These are phyloP conservation scores for Achroia grisella DNA, from an alignment of 1,140 invertebrate species.

Conservation along the genomic window DNA sequence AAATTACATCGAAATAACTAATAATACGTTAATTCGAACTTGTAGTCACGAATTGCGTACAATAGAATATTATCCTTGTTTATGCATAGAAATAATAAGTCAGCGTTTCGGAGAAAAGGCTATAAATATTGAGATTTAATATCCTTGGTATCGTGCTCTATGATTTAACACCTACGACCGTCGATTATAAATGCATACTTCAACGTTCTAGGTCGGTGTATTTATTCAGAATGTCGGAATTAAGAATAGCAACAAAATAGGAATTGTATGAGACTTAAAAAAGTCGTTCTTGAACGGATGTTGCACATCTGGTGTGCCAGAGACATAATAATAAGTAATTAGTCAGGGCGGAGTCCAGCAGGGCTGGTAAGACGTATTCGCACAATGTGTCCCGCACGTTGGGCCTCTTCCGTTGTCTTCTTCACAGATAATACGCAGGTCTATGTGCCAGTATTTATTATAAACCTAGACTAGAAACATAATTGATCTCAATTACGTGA, in stretches of 20 bases:
- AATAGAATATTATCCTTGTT: not conserved
- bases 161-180: constrained; percentile 25
- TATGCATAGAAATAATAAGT: not conserved
- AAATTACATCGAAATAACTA: no score
- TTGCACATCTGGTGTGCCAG: constrained; percentile 62
- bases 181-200: constrained; percentile 6
- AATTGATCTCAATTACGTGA: no score
- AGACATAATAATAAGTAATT: constrained; percentile 66
- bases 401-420: constrained; percentile 24
- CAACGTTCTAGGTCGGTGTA: constrained; percentile 1
- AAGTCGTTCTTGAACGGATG: constrained; percentile 45
- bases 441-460: no score
- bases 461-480: no score
- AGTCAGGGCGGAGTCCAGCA: constrained; percentile 36
- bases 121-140: constrained; percentile 35
- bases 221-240: not conserved
- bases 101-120: constrained; percentile 14
- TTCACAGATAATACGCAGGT: no score
- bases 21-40: no score
- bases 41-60: no score
- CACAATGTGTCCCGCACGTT: constrained; percentile 62
- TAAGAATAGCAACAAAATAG: not conserved
- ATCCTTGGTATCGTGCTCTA: constrained; percentile 10
- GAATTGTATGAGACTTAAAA: constrained; percentile 1
- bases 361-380: constrained; percentile 28